A percentile compares a stretch with the other conserved stretches of the same genome.
Evolutionary conservation across 2,888 invertebrate species (phyloP).

Genomic region (Drosophila ezoana): DNA sequence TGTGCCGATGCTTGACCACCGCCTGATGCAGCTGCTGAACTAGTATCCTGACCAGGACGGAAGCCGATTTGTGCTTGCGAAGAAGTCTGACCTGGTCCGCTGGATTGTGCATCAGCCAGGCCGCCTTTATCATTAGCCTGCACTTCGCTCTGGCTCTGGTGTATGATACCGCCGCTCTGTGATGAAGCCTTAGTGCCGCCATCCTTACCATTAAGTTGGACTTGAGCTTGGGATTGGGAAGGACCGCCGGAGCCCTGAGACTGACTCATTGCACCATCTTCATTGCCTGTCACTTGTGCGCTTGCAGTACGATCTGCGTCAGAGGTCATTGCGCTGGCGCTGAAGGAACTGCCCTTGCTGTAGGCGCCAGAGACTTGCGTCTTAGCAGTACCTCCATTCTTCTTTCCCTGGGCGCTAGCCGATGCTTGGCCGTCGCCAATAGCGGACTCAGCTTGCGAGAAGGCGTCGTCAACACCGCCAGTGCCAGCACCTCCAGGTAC

Average conservation of each 20-base stretch:
- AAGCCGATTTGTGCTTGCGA: conserved; percentile 96
- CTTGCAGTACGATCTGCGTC: conserved; percentile 91
- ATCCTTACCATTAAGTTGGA: conserved; percentile 90
- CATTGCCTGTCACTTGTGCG: conserved; percentile 88
- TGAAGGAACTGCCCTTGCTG: conserved; percentile 91
- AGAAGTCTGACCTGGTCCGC: conserved; percentile 93
- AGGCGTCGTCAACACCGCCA: conserved; percentile 87
- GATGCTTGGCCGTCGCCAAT: conserved; percentile 89
- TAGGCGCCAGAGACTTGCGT: conserved; percentile 93
- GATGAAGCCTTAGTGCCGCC: conserved; percentile 91
- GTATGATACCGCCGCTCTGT: conserved; percentile 90
- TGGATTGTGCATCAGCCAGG: conserved; percentile 93
- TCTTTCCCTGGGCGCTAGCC: conserved; percentile 91
- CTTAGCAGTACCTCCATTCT: conserved; percentile 91
- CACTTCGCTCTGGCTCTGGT: conserved; percentile 88
- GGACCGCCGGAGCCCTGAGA: conserved; percentile 91
- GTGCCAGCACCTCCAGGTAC: conserved; percentile 42
- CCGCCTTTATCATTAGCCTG: conserved; percentile 93
- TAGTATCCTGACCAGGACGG: conserved; percentile 88
- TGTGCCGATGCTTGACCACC: conserved; percentile 93
- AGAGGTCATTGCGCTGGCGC: conserved; percentile 92
- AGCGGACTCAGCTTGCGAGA: conserved; percentile 89
- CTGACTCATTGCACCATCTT: conserved; percentile 90
- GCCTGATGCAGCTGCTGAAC: conserved; percentile 87
- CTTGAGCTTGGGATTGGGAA: conserved; percentile 91